A percentile compares a stretch with the other conserved stretches of the same genome.
Conservation (phyloP, 2,113 vertebrate genomes). For the Charina bottae region DNA sequence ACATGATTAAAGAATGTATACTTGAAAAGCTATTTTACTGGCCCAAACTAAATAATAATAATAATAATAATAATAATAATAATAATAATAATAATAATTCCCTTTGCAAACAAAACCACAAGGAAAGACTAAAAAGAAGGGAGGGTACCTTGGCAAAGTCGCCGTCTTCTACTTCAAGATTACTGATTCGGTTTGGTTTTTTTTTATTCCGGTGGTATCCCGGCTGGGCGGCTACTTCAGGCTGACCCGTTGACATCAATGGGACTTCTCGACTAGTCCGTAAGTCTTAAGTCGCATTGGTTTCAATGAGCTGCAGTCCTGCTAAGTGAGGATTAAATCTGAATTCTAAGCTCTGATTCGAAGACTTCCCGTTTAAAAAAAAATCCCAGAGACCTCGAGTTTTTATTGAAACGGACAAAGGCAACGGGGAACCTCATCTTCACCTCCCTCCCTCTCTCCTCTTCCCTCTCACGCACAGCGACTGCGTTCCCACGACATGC, state of each 20-base stretch:
- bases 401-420: background rate
- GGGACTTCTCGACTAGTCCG: background rate
- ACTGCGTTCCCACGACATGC: background rate
- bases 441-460: background rate
- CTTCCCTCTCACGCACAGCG: background rate
- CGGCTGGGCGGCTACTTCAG: background rate
- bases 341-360: background rate
- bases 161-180: background rate
- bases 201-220: background rate
- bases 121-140: background rate
- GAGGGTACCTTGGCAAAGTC: too few relatives aligned
- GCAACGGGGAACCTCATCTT: background rate
- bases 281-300: background rate
- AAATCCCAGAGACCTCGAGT: background rate
- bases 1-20: background rate
- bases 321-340: background rate
- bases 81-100: background rate
- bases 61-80: background rate
- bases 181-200: background rate
- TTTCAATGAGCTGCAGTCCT: background rate
- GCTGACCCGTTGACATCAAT: background rate
- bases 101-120: background rate
- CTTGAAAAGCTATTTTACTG: background rate
- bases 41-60: background rate
- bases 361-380: background rate